Percentiles rank a stretch among this genome's conserved stretches.
These are phyloP conservation scores for Cyanoramphus novaezelandiae DNA, from an alignment of 2,113 vertebrate genomes.

Conservation along the genomic window DNA sequence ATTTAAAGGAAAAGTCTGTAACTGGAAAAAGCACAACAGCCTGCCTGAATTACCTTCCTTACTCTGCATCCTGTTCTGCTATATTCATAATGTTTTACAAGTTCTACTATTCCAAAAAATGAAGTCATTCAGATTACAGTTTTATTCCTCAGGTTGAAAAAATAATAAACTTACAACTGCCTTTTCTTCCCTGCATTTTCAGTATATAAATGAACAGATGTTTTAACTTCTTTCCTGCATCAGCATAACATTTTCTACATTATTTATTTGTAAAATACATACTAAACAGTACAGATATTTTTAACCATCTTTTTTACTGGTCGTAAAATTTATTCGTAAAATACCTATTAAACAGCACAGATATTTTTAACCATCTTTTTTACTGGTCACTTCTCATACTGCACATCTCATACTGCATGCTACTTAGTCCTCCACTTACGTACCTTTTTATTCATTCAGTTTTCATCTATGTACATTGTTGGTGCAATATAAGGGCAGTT, in stretches of 20 bases:
- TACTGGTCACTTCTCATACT: background rate
- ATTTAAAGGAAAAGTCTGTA: background rate
- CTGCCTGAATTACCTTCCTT: background rate
- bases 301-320: background rate
- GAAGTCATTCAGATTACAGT: background rate
- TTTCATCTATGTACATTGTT: background rate
- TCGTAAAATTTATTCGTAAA: too few species aligned
- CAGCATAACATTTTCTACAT: accelerated
- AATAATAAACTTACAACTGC: background rate
- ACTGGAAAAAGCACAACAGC: background rate
- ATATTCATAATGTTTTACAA: background rate
- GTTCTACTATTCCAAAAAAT: background rate
- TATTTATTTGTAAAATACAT: background rate
- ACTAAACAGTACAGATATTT: background rate
- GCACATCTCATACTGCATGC: background rate
- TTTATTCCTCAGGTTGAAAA: background rate
- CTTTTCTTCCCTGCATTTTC: background rate
- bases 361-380: background rate
- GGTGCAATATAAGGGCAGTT: background rate
- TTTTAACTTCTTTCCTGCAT: background rate
- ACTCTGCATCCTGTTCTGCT: background rate
- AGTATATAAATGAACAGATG: background rate
- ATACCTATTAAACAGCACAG: background rate
- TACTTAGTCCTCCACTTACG: background rate
- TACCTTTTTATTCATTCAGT: background rate